Evolutionary conservation across 2,888 invertebrate genomes (phyloP), one percentile per base, ranked within the genome.

Genomic region (Drosophila pseudotalamancana): DNA sequence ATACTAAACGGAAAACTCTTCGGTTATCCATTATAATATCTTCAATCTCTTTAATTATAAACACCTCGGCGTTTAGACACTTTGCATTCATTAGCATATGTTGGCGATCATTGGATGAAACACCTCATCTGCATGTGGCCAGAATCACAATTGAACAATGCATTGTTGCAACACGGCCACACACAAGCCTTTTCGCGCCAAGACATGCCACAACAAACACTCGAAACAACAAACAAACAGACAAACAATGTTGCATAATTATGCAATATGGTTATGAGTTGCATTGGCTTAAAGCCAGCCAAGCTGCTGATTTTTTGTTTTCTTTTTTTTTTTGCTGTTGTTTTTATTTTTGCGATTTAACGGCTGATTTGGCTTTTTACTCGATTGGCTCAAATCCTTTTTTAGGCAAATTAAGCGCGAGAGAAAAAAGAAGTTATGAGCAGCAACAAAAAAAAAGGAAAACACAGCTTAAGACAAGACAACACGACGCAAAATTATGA

Each of bases 131-230:
- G 31, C 77, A 74, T 68, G 61, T 14, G 21, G 23, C n/a, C 14
- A 11, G 21, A 37, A 34, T 59, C 12, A 37, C 64, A 64, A 27
- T 60, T 50, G 53, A 54, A 83, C 83, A 83, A 88, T 88, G 74
- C 80, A 53, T 71, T 83, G 88, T 86, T 88, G 61, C 88, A 88
- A 83, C 88, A 83, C 57, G 83, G 66, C 88, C 87, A 83, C 83
- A 83, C 83, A 83, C 83, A 88, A 80, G 87, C 61, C 49, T 86
- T 83, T 88, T 83, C 88, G 67, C 83, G 72, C 83, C 87, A 74
- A 72, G 64, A 69, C 49, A 81, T 80, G 87, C 67, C 87, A 81
- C 40, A 53, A 43, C 57, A 76, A 69, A 86, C 82, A 83, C 83
- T 62, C 68, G 27, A 55, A 50, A 31, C 55, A 37, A 43, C 48